Percentiles rank a stretch among this genome's conserved stretches.
Conservation (phyloP, 2,113 vertebrate species). For the Ptilorrhoa leucosticta region DNA sequence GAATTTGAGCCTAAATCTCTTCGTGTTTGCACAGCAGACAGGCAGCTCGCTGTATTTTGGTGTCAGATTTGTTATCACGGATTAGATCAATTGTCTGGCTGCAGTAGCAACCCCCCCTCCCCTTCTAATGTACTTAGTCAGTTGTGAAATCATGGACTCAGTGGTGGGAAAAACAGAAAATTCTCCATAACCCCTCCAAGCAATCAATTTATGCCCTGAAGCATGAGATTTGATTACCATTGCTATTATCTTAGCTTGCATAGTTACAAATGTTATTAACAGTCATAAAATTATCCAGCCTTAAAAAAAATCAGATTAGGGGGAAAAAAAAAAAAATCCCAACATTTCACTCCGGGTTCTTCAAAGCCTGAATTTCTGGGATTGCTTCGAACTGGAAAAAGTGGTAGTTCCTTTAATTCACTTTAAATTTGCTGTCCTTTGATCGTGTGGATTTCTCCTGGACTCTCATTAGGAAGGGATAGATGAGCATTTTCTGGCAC, state of each 20-base stretch:
- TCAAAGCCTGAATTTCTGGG: background rate
- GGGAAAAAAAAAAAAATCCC: background rate
- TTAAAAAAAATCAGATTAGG: conserved; percentile 2
- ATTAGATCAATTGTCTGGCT: conserved; percentile 24
- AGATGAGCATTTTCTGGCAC: background rate
- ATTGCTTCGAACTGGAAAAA: background rate
- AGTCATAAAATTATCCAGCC: conserved; percentile 28
- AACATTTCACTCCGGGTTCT: background rate
- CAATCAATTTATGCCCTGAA: conserved; percentile 60
- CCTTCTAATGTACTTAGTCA: conserved; percentile 13
- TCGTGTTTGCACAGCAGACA: background rate
- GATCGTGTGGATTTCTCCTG: background rate
- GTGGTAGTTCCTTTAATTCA: background rate
- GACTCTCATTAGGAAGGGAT: background rate
- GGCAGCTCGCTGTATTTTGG: background rate
- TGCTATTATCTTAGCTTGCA: conserved; percentile 42
- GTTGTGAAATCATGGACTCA: conserved; percentile 35
- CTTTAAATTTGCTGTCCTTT: conserved; percentile 11
- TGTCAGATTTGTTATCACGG: background rate
- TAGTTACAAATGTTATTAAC: conserved; percentile 48
- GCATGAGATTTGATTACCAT: conserved; percentile 49
- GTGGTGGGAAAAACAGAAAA: conserved; percentile 10
- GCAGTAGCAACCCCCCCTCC: background rate
- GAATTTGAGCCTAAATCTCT: background rate
- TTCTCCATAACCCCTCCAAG: conserved; percentile 14